Evolutionary conservation across 37 sponge, comb jelly and placozoan genomes (phyloP), one percentile per base, ranked within the genome.

Genomic region (Hexactinellida sp.): DNA sequence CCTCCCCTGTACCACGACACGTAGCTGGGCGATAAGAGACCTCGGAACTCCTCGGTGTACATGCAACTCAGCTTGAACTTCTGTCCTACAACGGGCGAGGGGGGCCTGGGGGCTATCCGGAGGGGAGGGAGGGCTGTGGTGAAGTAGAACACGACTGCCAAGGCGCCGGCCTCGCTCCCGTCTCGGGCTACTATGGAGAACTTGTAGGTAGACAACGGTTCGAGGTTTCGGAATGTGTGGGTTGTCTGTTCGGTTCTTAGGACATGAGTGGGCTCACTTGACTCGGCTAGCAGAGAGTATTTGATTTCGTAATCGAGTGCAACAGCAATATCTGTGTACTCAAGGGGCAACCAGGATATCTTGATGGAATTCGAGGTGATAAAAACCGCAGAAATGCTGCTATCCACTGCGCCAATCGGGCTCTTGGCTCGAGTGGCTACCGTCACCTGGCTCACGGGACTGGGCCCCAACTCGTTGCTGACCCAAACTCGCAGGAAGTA

Each of bases 141-240:
- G 76, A 32, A n/a, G 13, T 3, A 25, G 32, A 63, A 63, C 76
- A 63, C 76, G 5, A 63, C 32, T 3, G 21, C 32, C 5, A 7
- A 21, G 34, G 3, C 76, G 13, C 76, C 13, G 28, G 5, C 30
- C 19, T 63, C 76, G 28, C 13, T 23, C 5, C 76, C 76, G 34
- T 63, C 76, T n/a, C 28, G 21, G 34, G 30, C 76, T 21, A 1
- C 5, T 10, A 63, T 63, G 13, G 76, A 63, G 76, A 63, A 63
- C 5, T n/a, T 63, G 76, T 63, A 63, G 76, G 76, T 63, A 7
- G 76, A 63, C 76, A 63, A 63, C 28, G 76, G 76, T n/a, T 25
- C 28, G 3, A 63, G 34, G 34, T 63, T 23, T 28, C 13, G 76
- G 30, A 63, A 63, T 10, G 76, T 63, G 76, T 63, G 13, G 76